These are phyloP conservation scores for Chironomus striatipennis DNA, from an alignment of 1,140 invertebrate species.

Conservation along the genomic window DNA sequence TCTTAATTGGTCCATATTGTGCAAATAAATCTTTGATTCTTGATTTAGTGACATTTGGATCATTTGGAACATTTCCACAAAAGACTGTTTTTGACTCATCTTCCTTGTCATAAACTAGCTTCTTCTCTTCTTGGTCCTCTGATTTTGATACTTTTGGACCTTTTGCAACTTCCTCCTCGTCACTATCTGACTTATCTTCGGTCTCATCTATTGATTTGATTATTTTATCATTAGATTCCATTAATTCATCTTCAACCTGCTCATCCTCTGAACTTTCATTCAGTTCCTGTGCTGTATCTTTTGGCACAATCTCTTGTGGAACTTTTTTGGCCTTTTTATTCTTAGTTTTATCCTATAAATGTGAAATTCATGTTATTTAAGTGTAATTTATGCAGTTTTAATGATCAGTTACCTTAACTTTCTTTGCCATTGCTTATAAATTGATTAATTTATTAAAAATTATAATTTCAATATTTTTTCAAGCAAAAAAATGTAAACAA, in stretches of 20 bases:
- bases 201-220: background rate
- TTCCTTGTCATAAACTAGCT: background rate
- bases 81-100: constrained; percentile 32
- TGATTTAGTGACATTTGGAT: constrained; percentile 34
- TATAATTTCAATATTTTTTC: too few relatives aligned
- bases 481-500: too few relatives aligned
- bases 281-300: background rate
- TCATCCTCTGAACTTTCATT: background rate
- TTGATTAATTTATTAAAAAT: too few relatives aligned
- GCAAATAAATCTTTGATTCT: constrained; percentile 33
- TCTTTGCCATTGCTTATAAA: too few relatives aligned
- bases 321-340: background rate
- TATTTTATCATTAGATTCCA: background rate
- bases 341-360: background rate
- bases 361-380: background rate
- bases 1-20: constrained; percentile 30
- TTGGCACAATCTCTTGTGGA: background rate
- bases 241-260: background rate
- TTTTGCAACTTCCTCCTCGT: background rate
- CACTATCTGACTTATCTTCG: background rate
- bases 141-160: background rate
- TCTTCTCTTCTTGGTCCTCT: background rate
- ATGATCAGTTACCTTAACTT: background rate
- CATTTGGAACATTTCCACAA: constrained; percentile 35
- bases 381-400: background rate